Conservation (phyloP, 2,113 vertebrate species). For the Spilogale gracilis region DNA sequence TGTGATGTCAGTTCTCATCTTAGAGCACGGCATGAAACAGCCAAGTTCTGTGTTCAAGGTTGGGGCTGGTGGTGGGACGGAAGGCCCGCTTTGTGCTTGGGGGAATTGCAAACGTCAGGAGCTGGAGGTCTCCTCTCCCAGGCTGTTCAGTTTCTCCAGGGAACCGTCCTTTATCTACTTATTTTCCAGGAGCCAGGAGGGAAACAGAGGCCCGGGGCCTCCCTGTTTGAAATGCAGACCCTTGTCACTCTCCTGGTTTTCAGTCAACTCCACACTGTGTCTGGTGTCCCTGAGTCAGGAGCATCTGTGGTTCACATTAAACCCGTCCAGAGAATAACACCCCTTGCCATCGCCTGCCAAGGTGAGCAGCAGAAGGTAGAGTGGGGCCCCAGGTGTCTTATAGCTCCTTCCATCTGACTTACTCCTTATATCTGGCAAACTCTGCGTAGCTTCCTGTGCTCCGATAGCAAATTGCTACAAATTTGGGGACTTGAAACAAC, state of each 20-base stretch:
- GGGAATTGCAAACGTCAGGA: background rate
- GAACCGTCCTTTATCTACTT: background rate
- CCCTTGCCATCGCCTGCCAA: background rate
- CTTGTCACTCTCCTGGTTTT: background rate
- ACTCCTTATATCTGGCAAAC: background rate
- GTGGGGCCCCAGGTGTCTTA: background rate
- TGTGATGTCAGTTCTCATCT: background rate
- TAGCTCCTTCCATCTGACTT: background rate
- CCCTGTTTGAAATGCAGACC: background rate
- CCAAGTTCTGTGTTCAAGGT: background rate
- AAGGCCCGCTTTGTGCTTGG: background rate
- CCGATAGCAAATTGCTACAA: background rate
- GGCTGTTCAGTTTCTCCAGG: background rate
- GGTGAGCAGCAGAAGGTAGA: too few relatives aligned
- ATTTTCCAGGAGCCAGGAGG: background rate
- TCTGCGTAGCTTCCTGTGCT: background rate
- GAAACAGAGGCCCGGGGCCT: background rate
- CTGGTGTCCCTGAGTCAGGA: background rate
- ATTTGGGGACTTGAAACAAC: background rate
- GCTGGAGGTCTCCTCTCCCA: background rate
- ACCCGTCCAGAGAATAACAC: background rate
- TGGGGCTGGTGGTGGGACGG: background rate
- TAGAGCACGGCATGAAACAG: background rate
- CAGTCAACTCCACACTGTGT: background rate
- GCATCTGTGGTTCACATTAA: background rate